Conservation (phyloP, 2,888 invertebrate species). For the Hedya salicella region DNA sequence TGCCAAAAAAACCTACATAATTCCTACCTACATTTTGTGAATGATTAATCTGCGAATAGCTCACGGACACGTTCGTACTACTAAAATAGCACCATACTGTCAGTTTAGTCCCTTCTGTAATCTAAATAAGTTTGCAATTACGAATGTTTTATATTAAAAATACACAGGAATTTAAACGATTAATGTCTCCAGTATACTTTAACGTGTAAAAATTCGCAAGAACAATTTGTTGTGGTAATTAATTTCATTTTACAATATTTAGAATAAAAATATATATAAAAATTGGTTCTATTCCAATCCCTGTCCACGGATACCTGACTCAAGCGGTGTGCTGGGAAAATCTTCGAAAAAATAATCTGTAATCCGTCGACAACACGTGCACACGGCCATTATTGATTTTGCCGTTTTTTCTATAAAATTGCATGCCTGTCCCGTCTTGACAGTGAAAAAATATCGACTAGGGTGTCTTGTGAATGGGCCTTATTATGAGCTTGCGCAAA, state of each 20-base stretch:
- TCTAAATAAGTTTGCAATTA: no score
- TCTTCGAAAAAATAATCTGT: slow-evolving; percentile 81
- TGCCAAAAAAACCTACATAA: no score
- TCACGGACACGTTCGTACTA: no score
- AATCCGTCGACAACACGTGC: slow-evolving; percentile 84
- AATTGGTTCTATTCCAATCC: slow-evolving; percentile 53
- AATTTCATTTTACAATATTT: not conserved
- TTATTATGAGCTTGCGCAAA: slow-evolving; percentile 83
- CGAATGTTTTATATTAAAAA: no score
- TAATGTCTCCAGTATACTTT: no score
- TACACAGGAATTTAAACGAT: no score
- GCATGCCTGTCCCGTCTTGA: slow-evolving; percentile 76
- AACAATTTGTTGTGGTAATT: not conserved
- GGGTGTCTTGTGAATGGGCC: slow-evolving; percentile 78
- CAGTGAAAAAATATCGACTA: slow-evolving; percentile 76
- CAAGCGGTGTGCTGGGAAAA: slow-evolving; percentile 78
- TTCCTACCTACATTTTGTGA: no score
- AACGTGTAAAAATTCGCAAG: not conserved
- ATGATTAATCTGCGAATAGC: no score
- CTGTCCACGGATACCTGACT: slow-evolving; percentile 72
- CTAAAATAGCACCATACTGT: no score
- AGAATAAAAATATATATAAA: slow-evolving; percentile 8
- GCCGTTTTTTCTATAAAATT: slow-evolving; percentile 83
- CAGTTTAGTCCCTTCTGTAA: no score
- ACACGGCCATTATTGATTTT: slow-evolving; percentile 83